Evolutionary conservation across 2,797 vertebrate genomes (phyloP).

Genomic region (Cebuella pygmaea): DNA sequence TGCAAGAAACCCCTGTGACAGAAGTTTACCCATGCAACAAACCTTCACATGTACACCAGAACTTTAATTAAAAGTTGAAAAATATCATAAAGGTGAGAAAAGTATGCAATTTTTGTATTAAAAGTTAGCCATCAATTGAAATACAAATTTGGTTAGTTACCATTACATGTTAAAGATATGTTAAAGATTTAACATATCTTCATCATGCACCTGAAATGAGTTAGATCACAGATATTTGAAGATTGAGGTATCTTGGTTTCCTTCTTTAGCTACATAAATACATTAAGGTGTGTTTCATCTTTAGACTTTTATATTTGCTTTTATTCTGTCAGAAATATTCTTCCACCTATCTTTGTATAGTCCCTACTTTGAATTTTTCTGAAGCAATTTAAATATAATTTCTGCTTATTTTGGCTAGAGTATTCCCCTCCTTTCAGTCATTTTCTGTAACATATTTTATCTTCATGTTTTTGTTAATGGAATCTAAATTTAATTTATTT

Average conservation of each 20-base stretch:
- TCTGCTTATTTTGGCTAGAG: background rate
- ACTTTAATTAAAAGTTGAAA: background rate
- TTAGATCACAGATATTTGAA: background rate
- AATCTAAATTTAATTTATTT: background rate
- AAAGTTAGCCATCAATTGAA: background rate
- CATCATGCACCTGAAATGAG: background rate
- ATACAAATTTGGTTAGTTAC: background rate
- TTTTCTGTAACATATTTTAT: background rate
- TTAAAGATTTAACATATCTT: background rate
- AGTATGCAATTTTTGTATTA: background rate
- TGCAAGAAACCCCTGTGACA: background rate
- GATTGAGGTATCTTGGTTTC: accelerated
- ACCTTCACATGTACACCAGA: background rate
- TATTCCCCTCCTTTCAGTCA: background rate
- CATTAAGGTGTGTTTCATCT: background rate
- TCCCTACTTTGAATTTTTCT: background rate
- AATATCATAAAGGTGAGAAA: background rate
- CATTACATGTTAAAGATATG: background rate
- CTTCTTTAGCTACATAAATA: background rate
- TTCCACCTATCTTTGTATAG: background rate
- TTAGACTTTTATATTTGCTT: background rate
- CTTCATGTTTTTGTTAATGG: background rate
- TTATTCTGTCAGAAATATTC: background rate
- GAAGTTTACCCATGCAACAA: background rate
- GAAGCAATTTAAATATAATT: background rate